phyloP scores from a whole-genome alignment of 2,888 invertebrate species.

The Euplagia quadripunctaria region DNA sequence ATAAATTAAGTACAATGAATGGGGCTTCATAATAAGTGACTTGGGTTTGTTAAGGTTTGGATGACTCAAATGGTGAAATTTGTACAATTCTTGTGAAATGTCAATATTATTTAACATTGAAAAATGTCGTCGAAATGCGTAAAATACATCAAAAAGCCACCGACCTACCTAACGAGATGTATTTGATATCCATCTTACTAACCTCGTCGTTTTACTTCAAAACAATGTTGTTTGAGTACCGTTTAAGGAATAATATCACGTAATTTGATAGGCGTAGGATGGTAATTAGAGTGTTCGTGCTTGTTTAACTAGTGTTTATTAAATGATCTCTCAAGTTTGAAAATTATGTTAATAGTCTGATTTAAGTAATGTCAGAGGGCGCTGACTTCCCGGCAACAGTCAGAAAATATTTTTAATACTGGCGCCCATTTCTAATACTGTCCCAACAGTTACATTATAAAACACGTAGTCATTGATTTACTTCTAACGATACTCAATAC shows the following conservation, averaged over 20 bases:
- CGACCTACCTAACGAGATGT: conserved; percentile 35
- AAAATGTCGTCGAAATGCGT: conserved; percentile 67
- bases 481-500: conserved; percentile 26
- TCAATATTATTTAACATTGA: conserved; percentile 62
- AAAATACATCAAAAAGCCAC: conserved; percentile 69
- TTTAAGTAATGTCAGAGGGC: no score
- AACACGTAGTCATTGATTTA: not conserved
- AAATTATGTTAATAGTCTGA: no score
- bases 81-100: conserved; percentile 44
- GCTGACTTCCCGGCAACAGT: not conserved
- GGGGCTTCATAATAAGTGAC: not conserved
- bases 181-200: conserved; percentile 42
- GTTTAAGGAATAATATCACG: conserved; percentile 17
- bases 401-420: not conserved
- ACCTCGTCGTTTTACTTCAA: conserved; percentile 27
- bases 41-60: not conserved
- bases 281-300: conserved; percentile 15
- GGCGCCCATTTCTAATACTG: not conserved
- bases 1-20: no score
- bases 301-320: conserved; percentile 9
- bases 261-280: fast-evolving
- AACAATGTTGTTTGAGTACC: conserved; percentile 29
- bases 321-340: not conserved
- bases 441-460: not conserved
- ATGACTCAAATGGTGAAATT: not conserved